These are phyloP conservation scores for Agapostemon virescens DNA, from an alignment of 2,888 invertebrate genomes.

Conservation along the genomic window DNA sequence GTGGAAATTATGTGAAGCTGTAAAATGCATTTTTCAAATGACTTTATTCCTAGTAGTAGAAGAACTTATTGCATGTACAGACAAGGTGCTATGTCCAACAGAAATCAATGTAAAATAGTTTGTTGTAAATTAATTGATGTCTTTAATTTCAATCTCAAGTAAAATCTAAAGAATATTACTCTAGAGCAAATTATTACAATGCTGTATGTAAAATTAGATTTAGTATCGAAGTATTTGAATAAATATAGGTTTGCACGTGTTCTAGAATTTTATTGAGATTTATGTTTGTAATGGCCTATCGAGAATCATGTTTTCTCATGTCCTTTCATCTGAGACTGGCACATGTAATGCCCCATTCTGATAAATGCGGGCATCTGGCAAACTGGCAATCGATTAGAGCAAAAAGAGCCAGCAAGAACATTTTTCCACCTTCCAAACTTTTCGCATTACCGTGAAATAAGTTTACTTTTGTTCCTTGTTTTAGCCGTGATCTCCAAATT, in stretches of 20 bases:
- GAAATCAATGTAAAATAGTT: no score
- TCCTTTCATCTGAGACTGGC: constrained; percentile 40
- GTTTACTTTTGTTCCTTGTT: constrained; percentile 61
- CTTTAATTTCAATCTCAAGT: no score
- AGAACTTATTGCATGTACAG: no score
- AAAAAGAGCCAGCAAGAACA: constrained; percentile 54
- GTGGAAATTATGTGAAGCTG: no score
- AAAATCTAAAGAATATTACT: no score
- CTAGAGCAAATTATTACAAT: no score
- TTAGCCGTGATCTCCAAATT: constrained; percentile 52
- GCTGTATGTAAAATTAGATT: no score
- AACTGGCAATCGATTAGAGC: constrained; percentile 60
- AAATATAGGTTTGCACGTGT: not conserved
- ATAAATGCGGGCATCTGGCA: constrained; percentile 59
- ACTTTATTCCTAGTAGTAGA: no score
- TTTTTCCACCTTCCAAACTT: constrained; percentile 67
- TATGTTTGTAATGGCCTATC: constrained; percentile 33
- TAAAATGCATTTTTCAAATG: no score
- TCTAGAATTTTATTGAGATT: not conserved
- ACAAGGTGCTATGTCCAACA: no score
- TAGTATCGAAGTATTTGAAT: not conserved
- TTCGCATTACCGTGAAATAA: constrained; percentile 70
- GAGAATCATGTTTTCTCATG: constrained; percentile 52
- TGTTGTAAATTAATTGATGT: no score
- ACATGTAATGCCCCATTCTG: constrained; percentile 46